phyloP scores from a whole-genome alignment of 2,113 vertebrate species.

The Perccottus glenii region DNA sequence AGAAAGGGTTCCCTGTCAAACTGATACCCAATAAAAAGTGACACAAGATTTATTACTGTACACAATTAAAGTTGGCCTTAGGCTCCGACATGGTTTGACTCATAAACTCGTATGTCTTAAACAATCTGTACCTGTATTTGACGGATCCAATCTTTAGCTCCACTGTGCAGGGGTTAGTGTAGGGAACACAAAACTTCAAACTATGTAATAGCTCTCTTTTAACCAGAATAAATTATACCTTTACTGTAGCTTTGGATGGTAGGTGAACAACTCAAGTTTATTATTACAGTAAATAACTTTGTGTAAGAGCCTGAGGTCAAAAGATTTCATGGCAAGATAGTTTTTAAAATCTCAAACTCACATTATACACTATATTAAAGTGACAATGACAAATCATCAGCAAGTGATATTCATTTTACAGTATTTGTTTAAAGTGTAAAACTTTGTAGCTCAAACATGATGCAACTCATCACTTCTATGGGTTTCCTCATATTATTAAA shows the following conservation, averaged over 20 bases:
- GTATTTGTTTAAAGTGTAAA: not conserved
- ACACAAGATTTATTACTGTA: slow-evolving; percentile 32
- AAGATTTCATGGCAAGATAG: not conserved
- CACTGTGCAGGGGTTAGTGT: not conserved
- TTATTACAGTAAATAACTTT: slow-evolving; percentile 33
- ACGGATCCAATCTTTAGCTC: slow-evolving; percentile 4
- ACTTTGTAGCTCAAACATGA: slow-evolving; percentile 1
- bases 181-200: slow-evolving; percentile 9
- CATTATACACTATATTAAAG: slow-evolving; percentile 16
- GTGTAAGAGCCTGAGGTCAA: slow-evolving; percentile 39
- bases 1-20: too few relatives aligned
- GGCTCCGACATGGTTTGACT: slow-evolving; percentile 18
- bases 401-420: not conserved
- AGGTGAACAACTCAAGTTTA: slow-evolving; percentile 14
- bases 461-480: not conserved
- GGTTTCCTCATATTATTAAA: slow-evolving; percentile 1
- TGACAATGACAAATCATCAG: not conserved
- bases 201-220: slow-evolving; percentile 19
- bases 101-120: slow-evolving; percentile 14
- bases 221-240: slow-evolving; percentile 35
- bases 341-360: slow-evolving; percentile 11
- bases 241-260: slow-evolving; percentile 24
- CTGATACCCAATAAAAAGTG: not conserved
- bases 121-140: slow-evolving; percentile 15
- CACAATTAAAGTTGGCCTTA: slow-evolving; percentile 21